These are phyloP conservation scores for Coecobrya sp. DNA, from an alignment of 2,888 invertebrate species.

Conservation along the genomic window DNA sequence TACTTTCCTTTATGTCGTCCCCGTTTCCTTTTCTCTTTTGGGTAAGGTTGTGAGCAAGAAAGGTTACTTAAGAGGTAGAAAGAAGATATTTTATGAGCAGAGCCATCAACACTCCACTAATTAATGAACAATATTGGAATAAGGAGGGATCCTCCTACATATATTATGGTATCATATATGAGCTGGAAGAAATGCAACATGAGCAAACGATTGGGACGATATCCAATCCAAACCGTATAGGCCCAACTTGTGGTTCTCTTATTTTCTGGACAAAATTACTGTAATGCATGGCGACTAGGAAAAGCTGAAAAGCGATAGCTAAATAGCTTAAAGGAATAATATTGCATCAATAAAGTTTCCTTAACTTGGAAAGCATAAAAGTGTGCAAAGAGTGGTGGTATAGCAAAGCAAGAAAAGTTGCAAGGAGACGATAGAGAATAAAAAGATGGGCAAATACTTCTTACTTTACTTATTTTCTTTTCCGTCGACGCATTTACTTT, in stretches of 20 bases:
- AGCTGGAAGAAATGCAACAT: not conserved
- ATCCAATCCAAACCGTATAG: not conserved
- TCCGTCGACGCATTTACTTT: conserved; percentile 7
- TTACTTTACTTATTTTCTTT: conserved; percentile 51
- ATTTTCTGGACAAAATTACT: not conserved
- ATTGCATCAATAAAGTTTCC: conserved; percentile 79
- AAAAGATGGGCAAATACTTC: conserved; percentile 10
- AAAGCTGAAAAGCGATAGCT: conserved; percentile 61
- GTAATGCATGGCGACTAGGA: conserved; percentile 55
- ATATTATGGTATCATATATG: not conserved
- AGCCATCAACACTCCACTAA: conserved; percentile 87
- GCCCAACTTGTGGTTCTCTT: not conserved
- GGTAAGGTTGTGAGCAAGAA: conserved; percentile 2
- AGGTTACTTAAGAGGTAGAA: conserved; percentile 76
- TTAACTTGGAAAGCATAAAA: conserved; percentile 71
- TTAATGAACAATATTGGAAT: conserved; percentile 86
- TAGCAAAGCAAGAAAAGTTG: not conserved
- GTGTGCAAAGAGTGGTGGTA: not conserved
- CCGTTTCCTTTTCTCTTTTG: not conserved
- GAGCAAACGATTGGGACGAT: not conserved
- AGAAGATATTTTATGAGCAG: conserved; percentile 84
- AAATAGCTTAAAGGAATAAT: conserved; percentile 63
- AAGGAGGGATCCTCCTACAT: conserved; percentile 38
- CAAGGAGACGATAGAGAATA: not conserved
- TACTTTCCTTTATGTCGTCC: not conserved